A percentile compares a stretch with the other conserved stretches of the same genome.
Conservation (phyloP, 1,140 invertebrate genomes). For the Lucilia cuprina region DNA sequence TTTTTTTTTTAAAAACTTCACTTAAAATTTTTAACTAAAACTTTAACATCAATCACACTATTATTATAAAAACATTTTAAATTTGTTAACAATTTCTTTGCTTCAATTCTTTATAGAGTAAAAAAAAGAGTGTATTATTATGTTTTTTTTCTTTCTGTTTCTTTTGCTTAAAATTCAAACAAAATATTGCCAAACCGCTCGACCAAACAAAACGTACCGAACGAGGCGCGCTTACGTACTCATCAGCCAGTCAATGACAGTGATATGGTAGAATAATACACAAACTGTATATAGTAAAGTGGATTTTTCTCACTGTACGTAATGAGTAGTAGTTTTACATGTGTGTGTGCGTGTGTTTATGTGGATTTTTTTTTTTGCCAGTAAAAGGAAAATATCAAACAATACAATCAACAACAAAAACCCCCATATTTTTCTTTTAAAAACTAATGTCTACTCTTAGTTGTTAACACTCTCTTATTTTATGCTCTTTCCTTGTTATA, state of each 20-base stretch:
- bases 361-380: not conserved
- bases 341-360: not conserved
- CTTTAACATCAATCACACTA: too few relatives aligned
- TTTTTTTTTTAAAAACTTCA: too few relatives aligned
- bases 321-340: not conserved
- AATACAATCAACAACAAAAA: not conserved
- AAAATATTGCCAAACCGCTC: conserved; percentile 23
- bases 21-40: too few relatives aligned
- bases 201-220: conserved; percentile 31
- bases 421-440: not conserved
- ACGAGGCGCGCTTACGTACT: conserved; percentile 29
- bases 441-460: too few relatives aligned
- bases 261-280: conserved; percentile 29
- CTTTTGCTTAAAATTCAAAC: not conserved
- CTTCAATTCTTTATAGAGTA: too few relatives aligned
- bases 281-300: not conserved
- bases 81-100: too few relatives aligned
- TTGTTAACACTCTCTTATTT: too few relatives aligned
- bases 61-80: too few relatives aligned
- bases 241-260: conserved; percentile 30
- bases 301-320: not conserved
- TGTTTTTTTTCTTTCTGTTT: not conserved
- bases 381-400: not conserved
- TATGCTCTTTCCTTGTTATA: too few relatives aligned
- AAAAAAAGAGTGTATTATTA: not conserved